A percentile compares a stretch with the other conserved stretches of the same genome.
These are phyloP conservation scores for Silvanus unidentatus DNA, from an alignment of 2,888 invertebrate genomes.

Conservation along the genomic window DNA sequence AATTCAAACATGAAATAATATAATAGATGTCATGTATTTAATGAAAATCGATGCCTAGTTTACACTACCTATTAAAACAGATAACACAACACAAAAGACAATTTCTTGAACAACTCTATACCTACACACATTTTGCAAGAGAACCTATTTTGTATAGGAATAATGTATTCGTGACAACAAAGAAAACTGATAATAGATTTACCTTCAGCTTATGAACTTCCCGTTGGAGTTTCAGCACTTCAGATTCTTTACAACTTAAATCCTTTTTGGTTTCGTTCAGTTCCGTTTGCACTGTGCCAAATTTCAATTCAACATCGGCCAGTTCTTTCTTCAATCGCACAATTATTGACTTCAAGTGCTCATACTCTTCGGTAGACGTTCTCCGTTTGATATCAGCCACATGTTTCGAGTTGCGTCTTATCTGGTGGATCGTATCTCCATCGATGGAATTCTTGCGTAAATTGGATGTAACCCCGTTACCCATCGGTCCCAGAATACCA, in stretches of 20 bases:
- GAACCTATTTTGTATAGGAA: too few species aligned
- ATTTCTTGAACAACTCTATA: too few species aligned
- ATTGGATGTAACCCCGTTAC: constrained; percentile 37
- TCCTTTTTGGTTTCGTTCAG: constrained; percentile 52
- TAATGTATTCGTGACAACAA: background rate
- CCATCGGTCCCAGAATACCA: constrained; percentile 42
- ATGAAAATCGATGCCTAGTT: too few species aligned
- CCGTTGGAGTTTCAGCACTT: constrained; percentile 56
- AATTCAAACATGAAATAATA: too few species aligned
- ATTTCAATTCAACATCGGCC: constrained; percentile 48
- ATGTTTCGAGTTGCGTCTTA: constrained; percentile 35
- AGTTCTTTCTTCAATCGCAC: constrained; percentile 48
- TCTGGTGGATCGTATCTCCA: constrained; percentile 30
- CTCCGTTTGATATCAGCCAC: constrained; percentile 28
- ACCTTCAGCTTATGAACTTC: constrained; percentile 69
- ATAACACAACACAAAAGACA: too few species aligned
- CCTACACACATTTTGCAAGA: too few species aligned
- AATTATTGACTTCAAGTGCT: constrained; percentile 42
- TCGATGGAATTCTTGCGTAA: constrained; percentile 31
- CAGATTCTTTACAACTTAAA: constrained; percentile 52
- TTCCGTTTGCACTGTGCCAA: constrained; percentile 51
- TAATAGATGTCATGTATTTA: too few species aligned
- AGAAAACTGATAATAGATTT: constrained; percentile 26
- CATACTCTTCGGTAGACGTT: constrained; percentile 36
- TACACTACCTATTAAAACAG: too few species aligned